Percentiles rank a stretch among this genome's conserved stretches.
phyloP scores from a whole-genome alignment of 1,140 invertebrate species.

The Leptinotarsa undecemlineata region DNA sequence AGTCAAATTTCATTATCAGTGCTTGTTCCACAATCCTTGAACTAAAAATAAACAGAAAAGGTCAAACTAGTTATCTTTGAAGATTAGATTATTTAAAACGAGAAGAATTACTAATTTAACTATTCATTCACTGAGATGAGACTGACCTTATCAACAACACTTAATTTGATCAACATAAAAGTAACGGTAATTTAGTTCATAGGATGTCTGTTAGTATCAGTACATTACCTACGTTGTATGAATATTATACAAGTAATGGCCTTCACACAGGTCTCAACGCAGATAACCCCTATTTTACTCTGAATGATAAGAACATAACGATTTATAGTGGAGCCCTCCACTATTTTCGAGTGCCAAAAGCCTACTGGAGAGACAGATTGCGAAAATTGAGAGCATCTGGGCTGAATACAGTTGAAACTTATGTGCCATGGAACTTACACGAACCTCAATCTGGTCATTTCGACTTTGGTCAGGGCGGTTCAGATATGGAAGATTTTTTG shows the following conservation, averaged over 20 bases:
- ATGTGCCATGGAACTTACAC: conserved; percentile 93
- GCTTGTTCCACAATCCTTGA: not conserved
- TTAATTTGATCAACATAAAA: conserved; percentile 1
- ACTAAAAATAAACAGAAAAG: not conserved
- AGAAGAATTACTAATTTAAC: not conserved
- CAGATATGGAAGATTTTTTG: conserved; percentile 67
- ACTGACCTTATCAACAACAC: conserved; percentile 19
- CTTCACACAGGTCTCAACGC: conserved; percentile 38
- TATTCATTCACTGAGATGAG: not conserved
- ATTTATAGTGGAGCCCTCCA: conserved; percentile 77
- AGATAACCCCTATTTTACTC: conserved; percentile 40
- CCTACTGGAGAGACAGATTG: conserved; percentile 41
- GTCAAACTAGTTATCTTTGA: not conserved
- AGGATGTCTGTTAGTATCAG: not conserved
- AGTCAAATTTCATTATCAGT: no score
- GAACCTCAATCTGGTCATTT: conserved; percentile 67
- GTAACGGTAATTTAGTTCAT: not conserved
- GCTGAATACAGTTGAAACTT: conserved; percentile 89
- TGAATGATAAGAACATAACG: conserved; percentile 44
- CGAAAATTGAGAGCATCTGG: conserved; percentile 60
- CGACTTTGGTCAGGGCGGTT: conserved; percentile 75
- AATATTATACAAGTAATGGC: conserved; percentile 33
- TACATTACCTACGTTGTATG: conserved; percentile 15
- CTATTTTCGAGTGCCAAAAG: conserved; percentile 82
- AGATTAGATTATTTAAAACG: not conserved